Conservation (phyloP, 2,888 invertebrate genomes). For the Drosophila villosipedis region DNA sequence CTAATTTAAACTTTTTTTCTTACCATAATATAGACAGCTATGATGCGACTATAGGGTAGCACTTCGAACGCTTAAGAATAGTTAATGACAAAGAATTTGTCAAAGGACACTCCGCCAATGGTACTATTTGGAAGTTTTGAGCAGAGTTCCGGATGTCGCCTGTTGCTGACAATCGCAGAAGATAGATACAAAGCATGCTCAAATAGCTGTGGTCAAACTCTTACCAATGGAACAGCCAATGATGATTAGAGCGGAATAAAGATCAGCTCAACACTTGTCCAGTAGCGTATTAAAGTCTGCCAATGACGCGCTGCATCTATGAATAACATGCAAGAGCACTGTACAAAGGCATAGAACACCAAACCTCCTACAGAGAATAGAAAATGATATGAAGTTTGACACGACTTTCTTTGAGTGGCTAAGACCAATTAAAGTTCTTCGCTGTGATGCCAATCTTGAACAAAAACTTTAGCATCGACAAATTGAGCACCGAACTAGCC, state of each 20-base stretch:
- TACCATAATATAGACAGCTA: constrained; percentile 71
- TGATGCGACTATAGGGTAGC: constrained; percentile 61
- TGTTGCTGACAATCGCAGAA: constrained; percentile 70
- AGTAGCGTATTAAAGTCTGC: constrained; percentile 81
- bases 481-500: constrained; percentile 53
- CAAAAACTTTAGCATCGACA: constrained; percentile 63
- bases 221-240: constrained; percentile 73
- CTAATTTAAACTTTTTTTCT: constrained; percentile 13
- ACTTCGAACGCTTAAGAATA: too few relatives aligned
- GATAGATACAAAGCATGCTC: constrained; percentile 77
- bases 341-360: constrained; percentile 80
- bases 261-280: constrained; percentile 80
- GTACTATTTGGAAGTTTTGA: constrained; percentile 52
- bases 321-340: constrained; percentile 76
- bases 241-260: constrained; percentile 77
- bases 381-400: neutral
- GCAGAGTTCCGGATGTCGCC: constrained; percentile 58
- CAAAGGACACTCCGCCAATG: constrained; percentile 53
- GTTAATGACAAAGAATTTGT: constrained; percentile 59
- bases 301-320: constrained; percentile 79
- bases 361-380: constrained; percentile 69
- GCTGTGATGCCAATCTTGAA: constrained; percentile 78
- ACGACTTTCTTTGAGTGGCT: too few relatives aligned
- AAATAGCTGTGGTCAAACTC: neutral
- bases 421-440: constrained; percentile 82